A percentile compares a stretch with the other conserved stretches of the same genome.
These are phyloP conservation scores for Amitus sp. DNA, from an alignment of 2,888 invertebrate species.

Conservation along the genomic window DNA sequence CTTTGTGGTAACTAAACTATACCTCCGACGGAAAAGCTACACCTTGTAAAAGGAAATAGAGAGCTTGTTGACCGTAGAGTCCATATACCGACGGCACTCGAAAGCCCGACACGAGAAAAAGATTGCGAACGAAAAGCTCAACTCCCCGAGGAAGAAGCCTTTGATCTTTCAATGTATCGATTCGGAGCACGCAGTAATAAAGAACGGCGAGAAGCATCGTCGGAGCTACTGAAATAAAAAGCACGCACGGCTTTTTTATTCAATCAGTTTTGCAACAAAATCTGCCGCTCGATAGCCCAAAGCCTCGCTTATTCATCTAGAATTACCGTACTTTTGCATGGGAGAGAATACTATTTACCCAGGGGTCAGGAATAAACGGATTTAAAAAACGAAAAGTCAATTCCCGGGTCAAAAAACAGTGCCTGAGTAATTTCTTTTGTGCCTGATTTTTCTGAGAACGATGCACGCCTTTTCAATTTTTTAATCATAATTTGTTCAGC, in stretches of 20 bases:
- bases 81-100: conserved; percentile 11
- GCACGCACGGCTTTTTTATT: background rate
- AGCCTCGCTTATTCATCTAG: no score
- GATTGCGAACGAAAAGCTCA: conserved; percentile 6
- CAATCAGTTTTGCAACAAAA: no score
- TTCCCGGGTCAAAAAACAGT: no score
- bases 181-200: conserved; percentile 17
- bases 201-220: background rate
- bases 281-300: no score
- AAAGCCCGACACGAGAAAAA: conserved; percentile 8
- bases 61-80: background rate
- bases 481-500: no score
- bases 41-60: conserved; percentile 1
- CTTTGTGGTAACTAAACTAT: background rate
- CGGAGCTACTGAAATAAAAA: background rate
- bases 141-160: conserved; percentile 13
- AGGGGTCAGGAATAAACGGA: no score
- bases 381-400: no score
- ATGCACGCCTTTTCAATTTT: no score
- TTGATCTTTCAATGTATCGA: conserved; percentile 30
- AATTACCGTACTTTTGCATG: no score
- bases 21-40: background rate
- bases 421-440: no score
- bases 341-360: no score
- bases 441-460: no score